Base-by-base conservation (phyloP, 2,113 vertebrate species). In the Dolichallabes microphthalmus region DNA sequence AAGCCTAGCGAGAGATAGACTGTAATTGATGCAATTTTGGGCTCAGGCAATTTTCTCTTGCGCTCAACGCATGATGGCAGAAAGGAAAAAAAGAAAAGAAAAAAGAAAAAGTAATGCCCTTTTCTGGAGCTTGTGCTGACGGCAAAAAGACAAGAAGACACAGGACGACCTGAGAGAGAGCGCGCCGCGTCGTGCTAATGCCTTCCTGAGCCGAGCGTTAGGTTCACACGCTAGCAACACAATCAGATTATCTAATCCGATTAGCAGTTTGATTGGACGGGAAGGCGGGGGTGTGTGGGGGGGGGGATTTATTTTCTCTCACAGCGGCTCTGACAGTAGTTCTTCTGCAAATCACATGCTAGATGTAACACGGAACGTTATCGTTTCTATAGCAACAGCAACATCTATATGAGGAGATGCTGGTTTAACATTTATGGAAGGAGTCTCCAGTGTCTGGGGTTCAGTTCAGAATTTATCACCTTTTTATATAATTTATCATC, bases 21-120 rank as follows among this genome's bases (percentile, higher is more conserved):
- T 66, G 87, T 86, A 88, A 88, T 86, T 73, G 32, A 73, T 60
- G 76, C 81, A 88, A 80, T 86, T 86, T 83, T 45, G 68, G 20
- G 53, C 64, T 68, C 75, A 68, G 73, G 81, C 78, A 66, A 86
- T 86, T 86, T 88, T 80, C 66, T 19, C 50, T 68, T 61, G 15
- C 53, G 17, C 82, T 78, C 61, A 27, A 76, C 19, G 39, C 63
- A 57, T 60, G 50, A 75, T 20, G 15, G 25, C 25, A 13, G 68
- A 60, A 66, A 64, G 64, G 11, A 66, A 69, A 80, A 79, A 73
- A 58, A 75, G 68, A 74, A 64, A 73, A 14, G 57, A 75, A 60
- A 66, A 64, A 64, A 14, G 50, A 69, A 80, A 79, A 73, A 58
- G 39, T 27, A 82, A 78, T 39, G 57, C 81, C 55, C 64, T 80